phyloP scores from a whole-genome alignment of 2,888 invertebrate species.

The Pristionchus exspectatus region DNA sequence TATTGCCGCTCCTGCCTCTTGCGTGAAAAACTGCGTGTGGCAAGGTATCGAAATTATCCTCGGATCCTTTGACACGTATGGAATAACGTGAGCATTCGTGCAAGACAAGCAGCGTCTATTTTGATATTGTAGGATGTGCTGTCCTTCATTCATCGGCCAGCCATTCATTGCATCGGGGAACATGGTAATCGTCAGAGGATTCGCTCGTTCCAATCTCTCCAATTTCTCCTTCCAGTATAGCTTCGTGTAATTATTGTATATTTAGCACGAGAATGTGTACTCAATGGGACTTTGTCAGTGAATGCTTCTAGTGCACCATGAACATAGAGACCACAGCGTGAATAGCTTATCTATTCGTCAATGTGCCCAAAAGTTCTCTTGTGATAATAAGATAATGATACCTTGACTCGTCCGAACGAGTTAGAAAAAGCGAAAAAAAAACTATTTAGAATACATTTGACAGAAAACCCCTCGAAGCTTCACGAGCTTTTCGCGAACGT shows the following conservation, averaged over 20 bases:
- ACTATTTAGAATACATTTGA: too few relatives aligned
- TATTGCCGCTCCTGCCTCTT: neutral
- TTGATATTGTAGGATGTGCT: slow-evolving; percentile 22
- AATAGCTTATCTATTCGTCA: too few relatives aligned
- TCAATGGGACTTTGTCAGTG: too few relatives aligned
- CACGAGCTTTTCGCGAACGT: too few relatives aligned
- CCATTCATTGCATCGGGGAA: neutral
- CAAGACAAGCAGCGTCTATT: neutral
- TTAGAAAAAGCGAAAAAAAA: too few relatives aligned
- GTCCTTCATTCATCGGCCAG: slow-evolving; percentile 17
- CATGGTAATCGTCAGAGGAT: slow-evolving; percentile 1
- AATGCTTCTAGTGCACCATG: too few relatives aligned
- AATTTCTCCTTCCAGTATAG: slow-evolving; percentile 21
- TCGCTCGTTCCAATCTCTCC: slow-evolving; percentile 20
- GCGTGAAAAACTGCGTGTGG: slow-evolving; percentile 39
- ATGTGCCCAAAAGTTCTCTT: too few relatives aligned
- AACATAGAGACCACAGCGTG: too few relatives aligned
- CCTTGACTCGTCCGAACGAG: too few relatives aligned
- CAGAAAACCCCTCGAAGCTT: too few relatives aligned
- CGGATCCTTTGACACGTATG: slow-evolving; percentile 3
- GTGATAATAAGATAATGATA: too few relatives aligned
- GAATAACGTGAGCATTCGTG: slow-evolving; percentile 3
- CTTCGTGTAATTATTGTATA: neutral
- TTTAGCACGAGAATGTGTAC: too few relatives aligned
- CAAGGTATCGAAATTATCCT: slow-evolving; percentile 25